Conservation (phyloP, 2,797 vertebrate genomes). For the Gephyroberyx darwinii region DNA sequence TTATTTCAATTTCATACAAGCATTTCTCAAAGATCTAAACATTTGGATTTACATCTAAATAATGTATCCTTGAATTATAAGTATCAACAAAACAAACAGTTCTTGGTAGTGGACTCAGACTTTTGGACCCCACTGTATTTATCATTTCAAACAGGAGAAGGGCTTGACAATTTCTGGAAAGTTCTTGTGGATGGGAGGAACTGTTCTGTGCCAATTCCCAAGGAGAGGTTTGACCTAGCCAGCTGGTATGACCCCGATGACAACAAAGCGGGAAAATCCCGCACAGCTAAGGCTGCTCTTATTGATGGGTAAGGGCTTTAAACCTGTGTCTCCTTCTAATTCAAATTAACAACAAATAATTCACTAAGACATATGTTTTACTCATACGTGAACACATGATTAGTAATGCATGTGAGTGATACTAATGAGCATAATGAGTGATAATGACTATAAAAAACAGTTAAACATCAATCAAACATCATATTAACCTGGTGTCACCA, state of each 20-base stretch:
- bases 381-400: not conserved
- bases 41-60: too few species aligned
- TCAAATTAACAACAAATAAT: not conserved
- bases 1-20: not conserved
- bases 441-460: not conserved
- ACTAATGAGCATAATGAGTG: too few species aligned
- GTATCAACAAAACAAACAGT: not conserved
- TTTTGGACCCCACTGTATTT: not conserved
- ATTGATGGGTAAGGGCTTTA: constrained; percentile 78
- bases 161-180: constrained; percentile 81
- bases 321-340: not conserved
- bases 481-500: not conserved
- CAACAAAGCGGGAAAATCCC: constrained; percentile 82
- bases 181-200: constrained; percentile 84
- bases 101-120: too few species aligned
- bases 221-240: constrained; percentile 79
- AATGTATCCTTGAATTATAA: too few species aligned
- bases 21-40: too few species aligned
- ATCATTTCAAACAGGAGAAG: constrained; percentile 69
- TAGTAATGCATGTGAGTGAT: too few species aligned
- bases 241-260: constrained; percentile 84
- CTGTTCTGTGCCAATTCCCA: constrained; percentile 82
- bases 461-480: not conserved
- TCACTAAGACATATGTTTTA: not conserved
- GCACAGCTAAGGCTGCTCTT: constrained; percentile 80